Conservation (phyloP, 2,797 vertebrate genomes). For the Urosaurus nigricauda region DNA sequence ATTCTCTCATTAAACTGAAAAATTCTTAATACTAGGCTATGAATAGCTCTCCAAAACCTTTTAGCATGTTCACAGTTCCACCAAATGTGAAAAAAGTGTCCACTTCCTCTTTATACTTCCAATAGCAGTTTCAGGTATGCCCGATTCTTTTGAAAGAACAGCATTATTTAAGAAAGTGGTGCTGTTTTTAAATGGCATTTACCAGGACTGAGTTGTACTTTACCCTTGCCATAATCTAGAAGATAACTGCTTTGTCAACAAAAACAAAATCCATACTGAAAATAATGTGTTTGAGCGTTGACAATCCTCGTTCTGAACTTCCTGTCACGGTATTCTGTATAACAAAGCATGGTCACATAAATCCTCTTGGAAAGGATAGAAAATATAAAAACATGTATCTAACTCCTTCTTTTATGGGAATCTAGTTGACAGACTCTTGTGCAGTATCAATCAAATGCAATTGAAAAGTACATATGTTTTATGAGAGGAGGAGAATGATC, state of each 20-base stretch:
- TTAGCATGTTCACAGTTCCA: no score
- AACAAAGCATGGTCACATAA: constrained; percentile 28
- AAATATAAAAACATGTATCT: constrained; percentile 8
- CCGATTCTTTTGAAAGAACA: background rate
- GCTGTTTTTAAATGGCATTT: constrained; percentile 23
- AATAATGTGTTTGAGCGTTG: background rate
- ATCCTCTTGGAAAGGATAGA: constrained; percentile 1
- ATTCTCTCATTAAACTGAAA: no score
- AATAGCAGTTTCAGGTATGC: background rate
- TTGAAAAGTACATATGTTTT: constrained; percentile 9
- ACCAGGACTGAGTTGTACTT: background rate
- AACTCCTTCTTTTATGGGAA: background rate
- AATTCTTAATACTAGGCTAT: no score
- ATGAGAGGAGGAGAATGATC: background rate
- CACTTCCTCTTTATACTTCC: no score
- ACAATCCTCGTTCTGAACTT: constrained; percentile 9
- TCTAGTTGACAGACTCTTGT: background rate
- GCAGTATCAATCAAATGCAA: constrained; percentile 15
- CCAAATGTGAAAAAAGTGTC: no score
- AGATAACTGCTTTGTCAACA: background rate
- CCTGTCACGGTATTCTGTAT: background rate
- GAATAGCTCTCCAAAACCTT: no score
- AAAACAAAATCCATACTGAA: constrained; percentile 17
- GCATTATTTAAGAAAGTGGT: background rate
- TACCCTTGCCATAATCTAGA: background rate